Conservation (phyloP, 2,113 vertebrate genomes). For the Carollia perspicillata region DNA sequence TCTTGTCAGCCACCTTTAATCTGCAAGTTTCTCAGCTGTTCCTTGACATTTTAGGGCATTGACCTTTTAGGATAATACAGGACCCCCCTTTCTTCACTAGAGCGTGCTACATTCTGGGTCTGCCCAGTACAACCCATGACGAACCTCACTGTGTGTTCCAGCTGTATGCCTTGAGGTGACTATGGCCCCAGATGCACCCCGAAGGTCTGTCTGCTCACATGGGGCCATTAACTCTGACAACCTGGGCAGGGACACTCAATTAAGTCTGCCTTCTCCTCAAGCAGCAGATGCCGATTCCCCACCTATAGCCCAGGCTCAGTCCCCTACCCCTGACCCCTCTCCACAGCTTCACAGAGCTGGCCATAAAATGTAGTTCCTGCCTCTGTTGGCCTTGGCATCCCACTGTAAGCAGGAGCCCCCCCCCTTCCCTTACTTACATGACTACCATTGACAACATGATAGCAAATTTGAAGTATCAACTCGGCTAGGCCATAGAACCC, state of each 20-base stretch:
- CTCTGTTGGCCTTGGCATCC: not conserved
- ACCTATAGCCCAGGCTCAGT: not conserved
- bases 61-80: not conserved
- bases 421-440: not conserved
- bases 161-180: fast-evolving
- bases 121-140: not conserved
- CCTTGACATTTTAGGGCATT: not conserved
- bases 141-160: not conserved
- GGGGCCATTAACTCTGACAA: not conserved
- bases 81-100: not conserved
- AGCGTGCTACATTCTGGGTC: not conserved
- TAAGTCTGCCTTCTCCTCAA: not conserved
- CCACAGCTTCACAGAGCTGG: not conserved
- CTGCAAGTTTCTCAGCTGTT: not conserved
- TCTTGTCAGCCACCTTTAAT: not conserved
- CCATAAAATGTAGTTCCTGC: not conserved
- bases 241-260: not conserved
- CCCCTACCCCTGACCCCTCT: not conserved
- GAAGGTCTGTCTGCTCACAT: not conserved
- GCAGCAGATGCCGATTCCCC: not conserved
- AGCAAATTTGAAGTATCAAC: not conserved
- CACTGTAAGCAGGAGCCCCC: not conserved
- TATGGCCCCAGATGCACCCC: not conserved
- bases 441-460: not conserved
- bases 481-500: not conserved